Evolutionary conservation across 2,113 vertebrate species (phyloP).

Genomic region (Crotalus viridis): DNA sequence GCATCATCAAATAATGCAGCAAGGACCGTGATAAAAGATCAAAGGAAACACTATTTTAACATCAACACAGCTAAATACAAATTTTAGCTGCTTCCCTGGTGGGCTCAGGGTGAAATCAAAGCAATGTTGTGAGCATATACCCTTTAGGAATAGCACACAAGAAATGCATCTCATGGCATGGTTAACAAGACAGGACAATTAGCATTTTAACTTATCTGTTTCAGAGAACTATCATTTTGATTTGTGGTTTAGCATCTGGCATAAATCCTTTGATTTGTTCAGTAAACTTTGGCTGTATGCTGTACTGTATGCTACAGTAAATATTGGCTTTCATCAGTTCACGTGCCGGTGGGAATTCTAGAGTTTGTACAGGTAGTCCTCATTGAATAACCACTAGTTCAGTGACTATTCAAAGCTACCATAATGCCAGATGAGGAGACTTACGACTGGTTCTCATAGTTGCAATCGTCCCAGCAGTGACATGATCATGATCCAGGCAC

Average conservation of each 20-base stretch:
- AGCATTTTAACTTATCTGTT: background rate
- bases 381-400: background rate
- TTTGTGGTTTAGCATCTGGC: background rate
- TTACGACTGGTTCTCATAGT: background rate
- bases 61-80: background rate
- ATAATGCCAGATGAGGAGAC: background rate
- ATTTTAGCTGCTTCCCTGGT: background rate
- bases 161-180: background rate
- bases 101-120: background rate
- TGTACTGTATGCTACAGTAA: background rate
- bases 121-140: background rate
- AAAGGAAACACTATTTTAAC: background rate
- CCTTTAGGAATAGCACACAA: background rate
- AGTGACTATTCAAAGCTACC: background rate
- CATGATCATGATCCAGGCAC: background rate
- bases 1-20: background rate
- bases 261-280: background rate
- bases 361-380: background rate
- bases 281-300: background rate
- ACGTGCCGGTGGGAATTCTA: background rate
- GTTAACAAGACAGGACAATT: background rate
- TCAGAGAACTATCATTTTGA: background rate
- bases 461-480: background rate
- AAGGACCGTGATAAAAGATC: background rate
- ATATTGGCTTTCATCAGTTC: background rate